Percentiles rank a stretch among this genome's conserved stretches.
These are phyloP conservation scores for Lamprologus lemairii DNA, from an alignment of 2,113 vertebrate species.

Conservation along the genomic window DNA sequence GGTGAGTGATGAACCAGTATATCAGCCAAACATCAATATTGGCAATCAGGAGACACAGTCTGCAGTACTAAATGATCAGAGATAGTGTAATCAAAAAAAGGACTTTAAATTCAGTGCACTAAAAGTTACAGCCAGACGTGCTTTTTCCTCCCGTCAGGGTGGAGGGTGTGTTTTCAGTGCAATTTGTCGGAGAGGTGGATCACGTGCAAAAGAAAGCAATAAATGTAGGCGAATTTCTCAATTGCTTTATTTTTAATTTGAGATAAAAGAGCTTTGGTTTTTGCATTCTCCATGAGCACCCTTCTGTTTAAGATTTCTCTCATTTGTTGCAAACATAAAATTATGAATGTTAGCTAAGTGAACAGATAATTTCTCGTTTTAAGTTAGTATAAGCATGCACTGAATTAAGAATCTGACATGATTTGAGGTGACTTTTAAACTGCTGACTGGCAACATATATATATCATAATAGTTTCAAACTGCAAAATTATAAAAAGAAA, in stretches of 20 bases:
- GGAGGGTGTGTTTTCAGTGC: neutral
- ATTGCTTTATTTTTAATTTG: neutral
- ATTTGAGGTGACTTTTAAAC: neutral
- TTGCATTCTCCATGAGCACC: no score
- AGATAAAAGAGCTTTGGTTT: neutral
- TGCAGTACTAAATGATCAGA: neutral
- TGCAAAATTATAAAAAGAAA: neutral
- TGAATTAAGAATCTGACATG: neutral
- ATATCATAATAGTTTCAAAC: neutral
- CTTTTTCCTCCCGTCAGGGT: neutral
- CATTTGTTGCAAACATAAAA: neutral
- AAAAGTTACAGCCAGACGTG: neutral
- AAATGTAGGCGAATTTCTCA: neutral
- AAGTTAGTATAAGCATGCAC: neutral
- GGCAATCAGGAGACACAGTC: neutral
- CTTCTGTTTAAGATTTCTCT: no score
- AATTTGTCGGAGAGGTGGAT: neutral
- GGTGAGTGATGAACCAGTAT: rapidly evolving
- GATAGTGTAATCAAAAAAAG: neutral
- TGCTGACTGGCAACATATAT: neutral
- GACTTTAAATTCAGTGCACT: neutral
- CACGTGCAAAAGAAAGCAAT: neutral
- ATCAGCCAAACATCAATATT: neutral
- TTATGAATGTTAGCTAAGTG: neutral
- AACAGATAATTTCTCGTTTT: neutral